Evolutionary conservation across 2,113 vertebrate genomes (phyloP).

Genomic region (Ranitomeya imitator): DNA sequence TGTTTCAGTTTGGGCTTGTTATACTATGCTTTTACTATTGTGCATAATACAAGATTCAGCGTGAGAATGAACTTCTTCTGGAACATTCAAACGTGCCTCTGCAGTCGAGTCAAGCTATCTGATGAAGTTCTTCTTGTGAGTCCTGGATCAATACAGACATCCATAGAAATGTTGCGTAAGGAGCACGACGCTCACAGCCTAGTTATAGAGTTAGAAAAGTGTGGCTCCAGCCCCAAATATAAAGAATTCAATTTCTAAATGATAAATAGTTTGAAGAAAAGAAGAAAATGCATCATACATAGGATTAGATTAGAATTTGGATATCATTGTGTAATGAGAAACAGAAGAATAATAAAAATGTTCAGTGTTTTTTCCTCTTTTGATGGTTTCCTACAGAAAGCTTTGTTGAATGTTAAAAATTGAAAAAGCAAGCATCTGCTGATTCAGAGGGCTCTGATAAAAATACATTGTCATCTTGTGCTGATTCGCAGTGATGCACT

Average conservation of each 20-base stretch:
- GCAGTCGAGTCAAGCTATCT: too few relatives aligned
- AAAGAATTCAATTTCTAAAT: not conserved
- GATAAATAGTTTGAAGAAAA: not conserved
- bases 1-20: too few relatives aligned
- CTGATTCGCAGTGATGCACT: not conserved
- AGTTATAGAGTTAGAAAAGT: too few relatives aligned
- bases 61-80: too few relatives aligned
- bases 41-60: too few relatives aligned
- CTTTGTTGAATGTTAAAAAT: constrained; percentile 6
- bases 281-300: not conserved
- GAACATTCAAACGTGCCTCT: too few relatives aligned
- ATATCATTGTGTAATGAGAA: not conserved
- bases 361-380: not conserved
- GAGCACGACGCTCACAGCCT: too few relatives aligned
- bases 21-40: too few relatives aligned
- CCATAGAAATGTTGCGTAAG: too few relatives aligned
- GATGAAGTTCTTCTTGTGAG: too few relatives aligned
- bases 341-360: constrained; percentile 4
- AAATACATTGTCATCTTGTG: not conserved
- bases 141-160: too few relatives aligned
- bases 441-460: not conserved
- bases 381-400: not conserved
- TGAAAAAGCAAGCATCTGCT: not conserved
- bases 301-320: not conserved
- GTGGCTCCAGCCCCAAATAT: not conserved